These are phyloP conservation scores for Rhagoletis zephyria DNA, from an alignment of 1,140 invertebrate species.

Conservation along the genomic window DNA sequence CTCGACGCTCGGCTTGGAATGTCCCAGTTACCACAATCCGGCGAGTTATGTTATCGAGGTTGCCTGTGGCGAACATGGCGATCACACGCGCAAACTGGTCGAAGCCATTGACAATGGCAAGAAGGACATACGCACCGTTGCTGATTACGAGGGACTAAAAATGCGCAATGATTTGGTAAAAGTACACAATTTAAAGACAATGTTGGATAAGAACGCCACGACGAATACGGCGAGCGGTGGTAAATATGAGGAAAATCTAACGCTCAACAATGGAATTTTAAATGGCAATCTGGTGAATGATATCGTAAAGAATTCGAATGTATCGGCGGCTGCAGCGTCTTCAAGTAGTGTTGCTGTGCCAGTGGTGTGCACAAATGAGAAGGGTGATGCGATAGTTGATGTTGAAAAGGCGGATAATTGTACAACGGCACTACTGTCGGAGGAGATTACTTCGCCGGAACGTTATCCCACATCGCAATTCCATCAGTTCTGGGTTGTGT, in stretches of 20 bases:
- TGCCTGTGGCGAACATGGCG: constrained; percentile 94
- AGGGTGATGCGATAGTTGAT: constrained; percentile 75
- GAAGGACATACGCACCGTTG: constrained; percentile 79
- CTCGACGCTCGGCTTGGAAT: constrained; percentile 85
- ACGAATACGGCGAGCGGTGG: constrained; percentile 73
- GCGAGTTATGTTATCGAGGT: constrained; percentile 97
- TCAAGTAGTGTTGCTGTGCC: not conserved
- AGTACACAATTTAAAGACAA: constrained; percentile 68
- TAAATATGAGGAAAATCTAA: constrained; percentile 75
- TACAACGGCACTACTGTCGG: constrained; percentile 79
- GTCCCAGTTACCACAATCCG: constrained; percentile 96
- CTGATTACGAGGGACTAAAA: constrained; percentile 74
- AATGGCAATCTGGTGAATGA: constrained; percentile 79
- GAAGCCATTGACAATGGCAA: constrained; percentile 88
- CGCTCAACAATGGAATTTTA: constrained; percentile 66
- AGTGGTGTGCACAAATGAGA: constrained; percentile 66
- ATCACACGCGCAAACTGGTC: constrained; percentile 88
- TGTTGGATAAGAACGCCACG: constrained; percentile 75
- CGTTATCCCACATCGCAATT: constrained; percentile 85
- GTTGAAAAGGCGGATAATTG: constrained; percentile 78
- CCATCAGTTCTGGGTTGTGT: constrained; percentile 85
- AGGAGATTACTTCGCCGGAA: constrained; percentile 76
- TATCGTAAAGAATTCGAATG: constrained; percentile 77
- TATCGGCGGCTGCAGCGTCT: not conserved
- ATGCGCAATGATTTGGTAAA: constrained; percentile 74